These are phyloP conservation scores for Carapus acus DNA, from an alignment of 2,797 vertebrate genomes.

Conservation along the genomic window DNA sequence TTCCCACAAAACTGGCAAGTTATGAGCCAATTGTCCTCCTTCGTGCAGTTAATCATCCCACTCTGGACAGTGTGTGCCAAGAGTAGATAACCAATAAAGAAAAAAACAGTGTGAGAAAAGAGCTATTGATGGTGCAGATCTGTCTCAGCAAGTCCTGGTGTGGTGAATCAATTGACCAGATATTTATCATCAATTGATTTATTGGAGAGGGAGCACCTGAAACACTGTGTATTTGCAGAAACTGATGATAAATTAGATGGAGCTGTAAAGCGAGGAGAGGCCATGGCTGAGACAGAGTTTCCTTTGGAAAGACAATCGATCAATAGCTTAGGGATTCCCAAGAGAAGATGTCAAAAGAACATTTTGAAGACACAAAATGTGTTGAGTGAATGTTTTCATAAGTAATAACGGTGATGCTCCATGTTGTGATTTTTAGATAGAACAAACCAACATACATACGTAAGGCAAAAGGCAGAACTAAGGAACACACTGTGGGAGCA, in stretches of 20 bases:
- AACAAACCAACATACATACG: no score
- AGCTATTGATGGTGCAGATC: constrained; percentile 9
- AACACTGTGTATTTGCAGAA: constrained; percentile 43
- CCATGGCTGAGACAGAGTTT: constrained; percentile 49
- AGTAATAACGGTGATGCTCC: constrained; percentile 44
- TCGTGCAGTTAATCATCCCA: not conserved
- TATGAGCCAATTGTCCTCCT: no score
- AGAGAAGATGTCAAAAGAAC: constrained; percentile 51
- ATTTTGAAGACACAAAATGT: constrained; percentile 54
- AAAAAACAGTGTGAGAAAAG: constrained; percentile 3
- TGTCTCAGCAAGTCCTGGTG: constrained; percentile 17
- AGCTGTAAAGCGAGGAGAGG: constrained; percentile 65
- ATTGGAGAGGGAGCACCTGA: constrained; percentile 52
- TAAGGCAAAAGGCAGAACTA: no score
- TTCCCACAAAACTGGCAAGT: no score
- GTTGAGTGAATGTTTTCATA: constrained; percentile 26
- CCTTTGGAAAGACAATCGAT: constrained; percentile 60
- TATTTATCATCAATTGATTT: constrained; percentile 71
- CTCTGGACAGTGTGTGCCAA: not conserved
- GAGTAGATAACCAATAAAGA: not conserved
- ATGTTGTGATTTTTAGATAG: no score
- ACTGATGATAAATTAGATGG: constrained; percentile 71
- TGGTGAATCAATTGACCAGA: constrained; percentile 59
- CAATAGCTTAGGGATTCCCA: constrained; percentile 58
- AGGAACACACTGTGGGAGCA: no score